phyloP scores from a whole-genome alignment of 2,888 invertebrate species.

The Oligia latruncula region DNA sequence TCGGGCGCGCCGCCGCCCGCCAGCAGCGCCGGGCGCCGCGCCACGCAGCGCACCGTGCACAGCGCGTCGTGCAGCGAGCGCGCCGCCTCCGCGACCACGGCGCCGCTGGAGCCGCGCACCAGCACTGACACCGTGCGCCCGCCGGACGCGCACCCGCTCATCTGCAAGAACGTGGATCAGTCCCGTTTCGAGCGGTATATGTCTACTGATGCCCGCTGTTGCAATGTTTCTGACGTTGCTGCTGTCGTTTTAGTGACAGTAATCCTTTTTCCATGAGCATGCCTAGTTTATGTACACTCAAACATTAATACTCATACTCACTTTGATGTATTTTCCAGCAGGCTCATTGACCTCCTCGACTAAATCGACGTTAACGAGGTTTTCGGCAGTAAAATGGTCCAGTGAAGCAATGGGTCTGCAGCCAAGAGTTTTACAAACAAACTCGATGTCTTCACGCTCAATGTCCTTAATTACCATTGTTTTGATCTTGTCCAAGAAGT shows the following conservation, averaged over 20 bases:
- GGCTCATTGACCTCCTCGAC: conserved; percentile 98
- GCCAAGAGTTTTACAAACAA: conserved; percentile 98
- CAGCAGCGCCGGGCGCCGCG: conserved; percentile 97
- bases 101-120: conserved; percentile 95
- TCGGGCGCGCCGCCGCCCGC: conserved; percentile 99
- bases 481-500: conserved; percentile 99
- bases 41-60: conserved; percentile 98
- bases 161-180: conserved; percentile 81
- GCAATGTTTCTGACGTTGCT: neutral
- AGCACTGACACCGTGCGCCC: conserved; percentile 98
- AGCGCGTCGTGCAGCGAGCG: conserved; percentile 97
- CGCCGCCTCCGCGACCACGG: conserved; percentile 97
- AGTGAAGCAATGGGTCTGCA: conserved; percentile 99
- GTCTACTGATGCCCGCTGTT: neutral
- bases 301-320: conserved; percentile 69
- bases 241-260: neutral
- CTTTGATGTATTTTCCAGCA: conserved; percentile 97
- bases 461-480: conserved; percentile 99
- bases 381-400: conserved; percentile 98
- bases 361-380: conserved; percentile 97
- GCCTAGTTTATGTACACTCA: neutral
- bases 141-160: conserved; percentile 96
- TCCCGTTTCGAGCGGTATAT: neutral
- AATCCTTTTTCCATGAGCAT: neutral
- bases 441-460: conserved; percentile 99